Percentiles rank a stretch among this genome's conserved stretches.
Evolutionary conservation across 2,888 invertebrate genomes (phyloP).

Genomic region (Cetonia aurata): DNA sequence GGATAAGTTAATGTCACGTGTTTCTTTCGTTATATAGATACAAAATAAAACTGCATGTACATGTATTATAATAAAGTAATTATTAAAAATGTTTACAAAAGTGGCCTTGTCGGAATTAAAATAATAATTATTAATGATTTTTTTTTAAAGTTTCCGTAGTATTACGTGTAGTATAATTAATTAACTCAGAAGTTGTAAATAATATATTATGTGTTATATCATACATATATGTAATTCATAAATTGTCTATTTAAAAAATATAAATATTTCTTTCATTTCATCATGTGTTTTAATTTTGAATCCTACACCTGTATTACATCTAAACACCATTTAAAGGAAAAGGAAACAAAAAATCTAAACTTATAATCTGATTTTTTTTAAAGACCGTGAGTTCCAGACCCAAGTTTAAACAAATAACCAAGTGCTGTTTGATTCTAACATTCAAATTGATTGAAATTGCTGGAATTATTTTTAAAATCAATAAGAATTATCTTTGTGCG

Average conservation of each 20-base stretch:
- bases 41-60: slow-evolving; percentile 29
- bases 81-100: slow-evolving; percentile 46
- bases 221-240: slow-evolving; percentile 54
- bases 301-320: neutral
- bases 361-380: too few relatives aligned
- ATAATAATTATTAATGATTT: slow-evolving; percentile 40
- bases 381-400: too few relatives aligned
- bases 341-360: too few relatives aligned
- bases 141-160: slow-evolving; percentile 44
- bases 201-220: slow-evolving; percentile 54
- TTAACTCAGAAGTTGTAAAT: slow-evolving; percentile 50
- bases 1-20: slow-evolving; percentile 17
- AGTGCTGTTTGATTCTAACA: too few relatives aligned
- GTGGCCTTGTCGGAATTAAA: slow-evolving; percentile 52
- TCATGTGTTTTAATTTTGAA: slow-evolving; percentile 15
- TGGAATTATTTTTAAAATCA: too few relatives aligned
- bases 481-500: too few relatives aligned
- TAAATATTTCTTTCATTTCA: slow-evolving; percentile 47
- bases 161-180: slow-evolving; percentile 43
- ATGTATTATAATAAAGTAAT: slow-evolving; percentile 41
- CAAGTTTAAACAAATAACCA: too few relatives aligned
- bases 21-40: slow-evolving; percentile 13
- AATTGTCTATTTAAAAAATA: slow-evolving; percentile 53
- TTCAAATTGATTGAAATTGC: too few relatives aligned
- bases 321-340: too few relatives aligned